A percentile compares a stretch with the other conserved stretches of the same genome.
Evolutionary conservation across 1,140 invertebrate species (phyloP).

Genomic region (Drosophila simulans): DNA sequence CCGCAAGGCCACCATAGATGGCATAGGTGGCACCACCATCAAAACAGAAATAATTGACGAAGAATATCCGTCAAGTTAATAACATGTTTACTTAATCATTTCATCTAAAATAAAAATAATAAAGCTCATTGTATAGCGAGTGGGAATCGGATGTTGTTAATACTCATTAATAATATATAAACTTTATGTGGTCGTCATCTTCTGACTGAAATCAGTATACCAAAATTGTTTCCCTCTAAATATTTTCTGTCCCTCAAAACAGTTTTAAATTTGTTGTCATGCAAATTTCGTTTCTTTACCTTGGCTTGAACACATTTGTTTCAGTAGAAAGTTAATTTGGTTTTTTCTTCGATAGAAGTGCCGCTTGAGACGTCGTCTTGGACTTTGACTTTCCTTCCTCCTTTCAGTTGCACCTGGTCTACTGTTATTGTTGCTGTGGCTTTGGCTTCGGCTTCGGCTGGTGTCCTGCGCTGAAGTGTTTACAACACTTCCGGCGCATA

Average conservation of each 20-base stretch:
- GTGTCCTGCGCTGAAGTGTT: constrained; percentile 63
- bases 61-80: too few relatives aligned
- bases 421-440: constrained; percentile 40
- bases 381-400: constrained; percentile 39
- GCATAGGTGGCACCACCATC: not conserved
- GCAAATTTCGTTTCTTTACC: not conserved
- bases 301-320: not conserved
- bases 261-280: not conserved
- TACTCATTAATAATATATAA: too few relatives aligned
- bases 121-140: too few relatives aligned
- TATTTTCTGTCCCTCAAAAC: not conserved
- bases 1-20: constrained; percentile 9
- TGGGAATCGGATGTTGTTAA: too few relatives aligned
- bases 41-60: not conserved
- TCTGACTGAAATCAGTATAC: too few relatives aligned
- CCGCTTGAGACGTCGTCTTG: constrained; percentile 46
- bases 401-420: constrained; percentile 41
- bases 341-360: constrained; percentile 19
- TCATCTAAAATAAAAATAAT: too few relatives aligned
- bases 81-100: too few relatives aligned
- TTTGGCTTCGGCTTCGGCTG: constrained; percentile 5
- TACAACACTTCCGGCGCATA: constrained; percentile 81
- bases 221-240: not conserved
- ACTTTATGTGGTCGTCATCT: too few relatives aligned
- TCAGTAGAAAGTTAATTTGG: not conserved